phyloP scores from a whole-genome alignment of 2,797 vertebrate species.

The Pseudomugil tenellus region DNA sequence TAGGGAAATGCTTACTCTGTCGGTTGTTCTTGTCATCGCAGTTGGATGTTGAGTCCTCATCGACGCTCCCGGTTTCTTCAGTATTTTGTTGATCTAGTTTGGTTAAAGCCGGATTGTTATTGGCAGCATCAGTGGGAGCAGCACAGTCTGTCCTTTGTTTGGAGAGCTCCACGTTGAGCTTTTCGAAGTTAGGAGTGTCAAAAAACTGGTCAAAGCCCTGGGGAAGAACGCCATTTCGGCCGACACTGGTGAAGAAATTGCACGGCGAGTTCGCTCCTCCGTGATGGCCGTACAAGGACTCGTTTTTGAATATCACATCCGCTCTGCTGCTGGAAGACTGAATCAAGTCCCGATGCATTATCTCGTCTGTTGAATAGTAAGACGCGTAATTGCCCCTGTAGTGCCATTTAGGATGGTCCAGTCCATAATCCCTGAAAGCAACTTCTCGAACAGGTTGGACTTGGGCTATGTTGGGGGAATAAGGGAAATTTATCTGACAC shows the following conservation, averaged over 20 bases:
- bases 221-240: conserved; percentile 95
- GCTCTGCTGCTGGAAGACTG: conserved; percentile 90
- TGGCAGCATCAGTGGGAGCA: conserved; percentile 47
- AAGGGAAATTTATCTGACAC: too few species aligned
- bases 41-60: conserved; percentile 89
- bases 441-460: conserved; percentile 97
- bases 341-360: conserved; percentile 96
- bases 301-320: conserved; percentile 94
- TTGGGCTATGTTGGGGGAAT: conserved; percentile 94
- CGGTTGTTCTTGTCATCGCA: conserved; percentile 90
- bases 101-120: conserved; percentile 78
- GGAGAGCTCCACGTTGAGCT: conserved; percentile 80
- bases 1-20: conserved; percentile 86
- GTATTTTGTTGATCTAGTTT: conserved; percentile 84
- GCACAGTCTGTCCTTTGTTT: conserved; percentile 86
- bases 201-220: conserved; percentile 99
- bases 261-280: conserved; percentile 90
- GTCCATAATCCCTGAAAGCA: conserved; percentile 98
- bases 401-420: conserved; percentile 98
- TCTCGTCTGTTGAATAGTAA: conserved; percentile 93
- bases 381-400: conserved; percentile 89
- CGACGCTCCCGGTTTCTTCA: conserved; percentile 82
- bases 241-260: conserved; percentile 95
- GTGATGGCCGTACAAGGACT: conserved; percentile 88
- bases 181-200: conserved; percentile 93